Percentiles rank a stretch among this genome's conserved stretches.
Evolutionary conservation across 2,797 vertebrate species (phyloP).

Genomic region (Microctenopoma steveboyesi): DNA sequence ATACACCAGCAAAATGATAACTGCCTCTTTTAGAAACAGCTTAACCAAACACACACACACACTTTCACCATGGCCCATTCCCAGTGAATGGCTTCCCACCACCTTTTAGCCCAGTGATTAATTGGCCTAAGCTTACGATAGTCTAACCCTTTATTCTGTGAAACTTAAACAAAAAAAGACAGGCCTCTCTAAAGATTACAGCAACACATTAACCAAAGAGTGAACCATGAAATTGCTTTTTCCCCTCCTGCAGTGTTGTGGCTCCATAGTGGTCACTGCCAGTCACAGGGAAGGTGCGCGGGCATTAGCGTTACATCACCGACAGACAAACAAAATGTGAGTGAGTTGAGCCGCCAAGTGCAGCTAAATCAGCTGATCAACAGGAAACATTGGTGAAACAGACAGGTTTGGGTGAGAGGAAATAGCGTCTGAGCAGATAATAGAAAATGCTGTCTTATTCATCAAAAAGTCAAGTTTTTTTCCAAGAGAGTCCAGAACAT

Average conservation of each 20-base stretch:
- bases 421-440: constrained; percentile 28
- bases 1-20: constrained; percentile 42
- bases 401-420: constrained; percentile 25
- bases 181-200: constrained; percentile 84
- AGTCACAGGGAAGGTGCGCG: constrained; percentile 58
- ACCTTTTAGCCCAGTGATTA: constrained; percentile 78
- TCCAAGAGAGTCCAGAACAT: constrained; percentile 53
- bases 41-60: constrained; percentile 30
- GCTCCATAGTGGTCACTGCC: constrained; percentile 69
- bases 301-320: constrained; percentile 77
- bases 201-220: constrained; percentile 79
- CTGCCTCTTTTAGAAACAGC: constrained; percentile 38
- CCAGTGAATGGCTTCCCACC: constrained; percentile 60
- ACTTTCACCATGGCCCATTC: constrained; percentile 37
- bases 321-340: constrained; percentile 66
- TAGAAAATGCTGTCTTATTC: constrained; percentile 46
- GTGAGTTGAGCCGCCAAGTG: constrained; percentile 20
- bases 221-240: constrained; percentile 91
- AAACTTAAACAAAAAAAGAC: constrained; percentile 86
- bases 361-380: constrained; percentile 48
- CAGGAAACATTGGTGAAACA: constrained; percentile 10
- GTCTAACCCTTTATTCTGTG: constrained; percentile 83
- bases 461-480: constrained; percentile 57
- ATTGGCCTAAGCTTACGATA: constrained; percentile 81
- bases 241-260: constrained; percentile 82